Conservation (phyloP, 2,888 invertebrate genomes). For the Lasioglossum vierecki region DNA sequence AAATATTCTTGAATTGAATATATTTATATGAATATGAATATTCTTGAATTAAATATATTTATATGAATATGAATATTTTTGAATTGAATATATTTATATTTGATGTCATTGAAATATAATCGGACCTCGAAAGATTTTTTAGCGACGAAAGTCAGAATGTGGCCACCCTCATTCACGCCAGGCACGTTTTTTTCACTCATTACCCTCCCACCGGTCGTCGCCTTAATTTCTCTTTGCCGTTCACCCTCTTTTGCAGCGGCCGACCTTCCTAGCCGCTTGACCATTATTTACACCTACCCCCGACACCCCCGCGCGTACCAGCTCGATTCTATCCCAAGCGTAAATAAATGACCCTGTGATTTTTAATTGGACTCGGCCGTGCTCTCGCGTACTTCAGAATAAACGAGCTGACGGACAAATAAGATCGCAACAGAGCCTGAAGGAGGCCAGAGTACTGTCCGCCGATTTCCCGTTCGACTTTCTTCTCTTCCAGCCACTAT, state of each 20-base stretch:
- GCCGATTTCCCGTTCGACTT: constrained; percentile 44
- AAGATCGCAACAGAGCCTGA: constrained; percentile 44
- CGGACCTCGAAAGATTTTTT: constrained; percentile 19
- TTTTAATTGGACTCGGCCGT: constrained; percentile 72
- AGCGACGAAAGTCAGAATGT: constrained; percentile 7
- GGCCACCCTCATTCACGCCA: not conserved
- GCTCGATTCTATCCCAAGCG: constrained; percentile 71
- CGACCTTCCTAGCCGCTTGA: constrained; percentile 71
- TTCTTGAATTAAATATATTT: too few species aligned
- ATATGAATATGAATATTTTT: too few species aligned
- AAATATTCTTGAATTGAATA: too few species aligned
- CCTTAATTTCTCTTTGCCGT: constrained; percentile 67
- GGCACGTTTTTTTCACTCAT: constrained; percentile 58
- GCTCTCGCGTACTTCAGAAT: constrained; percentile 53
- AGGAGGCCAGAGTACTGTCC: constrained; percentile 19
- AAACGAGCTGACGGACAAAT: constrained; percentile 61
- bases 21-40: too few species aligned
- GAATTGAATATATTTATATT: too few species aligned
- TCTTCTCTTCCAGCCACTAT: not conserved
- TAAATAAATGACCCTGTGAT: constrained; percentile 74
- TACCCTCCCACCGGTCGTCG: constrained; percentile 62
- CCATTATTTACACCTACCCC: constrained; percentile 73
- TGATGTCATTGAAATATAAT: too few species aligned
- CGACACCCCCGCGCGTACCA: constrained; percentile 43
- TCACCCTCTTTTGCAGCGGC: constrained; percentile 60